Base-by-base conservation (phyloP, 2,797 vertebrate species). In the Poecilia velifera region DNA sequence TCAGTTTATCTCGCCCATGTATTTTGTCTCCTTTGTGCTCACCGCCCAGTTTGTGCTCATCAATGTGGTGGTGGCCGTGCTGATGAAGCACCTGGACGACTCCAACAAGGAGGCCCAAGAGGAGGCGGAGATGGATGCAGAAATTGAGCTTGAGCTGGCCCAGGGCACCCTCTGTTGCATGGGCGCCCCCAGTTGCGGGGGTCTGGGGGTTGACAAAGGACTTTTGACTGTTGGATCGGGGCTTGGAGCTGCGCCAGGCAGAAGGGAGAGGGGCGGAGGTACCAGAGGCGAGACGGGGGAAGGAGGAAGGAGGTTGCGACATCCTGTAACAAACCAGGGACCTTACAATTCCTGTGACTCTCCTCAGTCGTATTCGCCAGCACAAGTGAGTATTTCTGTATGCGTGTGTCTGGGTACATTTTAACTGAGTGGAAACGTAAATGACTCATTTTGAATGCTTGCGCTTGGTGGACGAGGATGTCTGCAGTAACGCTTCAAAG, bases 21-120 rank as follows among this genome's bases (percentile, higher is more conserved):
- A 99, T 95, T 99, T 99, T 83, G 98, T 99, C 92, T 99, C 97
- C 96, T 99, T 99, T 78, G 98, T 99, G 95, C 97, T 99, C 95
- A 99, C 98, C 55, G 98, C 98, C 73, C 98, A 99, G 96, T 99
- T 99, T 73, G 98, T 99, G 92, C 97, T 99, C 94, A 98, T 99
- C 96, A 99, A 99, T 20, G 98, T 99, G 96, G 98, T 99, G 93
- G 98, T 99, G 92, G 98, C 98, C 0, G 98, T 99, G 92, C 97
- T 99, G 87, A 99, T 99, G 98, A 99, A 99, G 91, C 98, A 99
- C 90, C 96, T 99, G 53, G 98, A 99, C 0, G 98, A 99, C 95
- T 99, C 98, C 95, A 99, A 99, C 95, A 99, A 99, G 93, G 98
- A 99, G 94, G 98, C 98, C 25, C 96, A 97, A 94, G 98, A 99